Conservation (phyloP, 1,140 invertebrate genomes). For the Plectrocnemia conspersa region DNA sequence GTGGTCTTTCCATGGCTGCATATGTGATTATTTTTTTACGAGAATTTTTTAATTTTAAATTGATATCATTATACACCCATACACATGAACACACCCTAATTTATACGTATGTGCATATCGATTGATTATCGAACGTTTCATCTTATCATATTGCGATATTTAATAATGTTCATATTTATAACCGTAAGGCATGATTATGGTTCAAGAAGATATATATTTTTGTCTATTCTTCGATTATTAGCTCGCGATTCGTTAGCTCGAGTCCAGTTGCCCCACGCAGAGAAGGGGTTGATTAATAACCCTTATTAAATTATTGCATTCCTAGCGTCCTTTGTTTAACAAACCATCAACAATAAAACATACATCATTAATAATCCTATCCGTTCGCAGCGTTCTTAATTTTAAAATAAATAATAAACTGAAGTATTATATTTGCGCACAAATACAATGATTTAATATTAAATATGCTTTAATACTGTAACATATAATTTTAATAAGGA, state of each 20-base stretch:
- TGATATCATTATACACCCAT: conserved; percentile 28
- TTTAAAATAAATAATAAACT: too few species aligned
- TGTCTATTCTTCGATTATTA: not conserved
- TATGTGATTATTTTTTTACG: conserved; percentile 27
- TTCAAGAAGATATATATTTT: conserved; percentile 1
- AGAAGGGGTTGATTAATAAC: conserved; percentile 27
- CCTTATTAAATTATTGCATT: conserved; percentile 34
- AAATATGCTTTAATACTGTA: too few species aligned
- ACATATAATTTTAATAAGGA: too few species aligned
- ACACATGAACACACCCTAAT: conserved; percentile 11
- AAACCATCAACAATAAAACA: conserved; percentile 25
- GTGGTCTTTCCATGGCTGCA: conserved; percentile 11
- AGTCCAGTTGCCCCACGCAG: conserved; percentile 23
- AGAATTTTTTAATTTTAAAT: conserved; percentile 27
- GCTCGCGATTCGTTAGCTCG: not conserved
- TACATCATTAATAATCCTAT: conserved; percentile 20
- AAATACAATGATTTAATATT: too few species aligned
- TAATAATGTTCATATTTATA: too few species aligned
- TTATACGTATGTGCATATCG: conserved; percentile 1
- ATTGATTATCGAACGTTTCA: not conserved
- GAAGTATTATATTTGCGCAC: too few species aligned
- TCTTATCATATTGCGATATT: not conserved
- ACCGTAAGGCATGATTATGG: too few species aligned
- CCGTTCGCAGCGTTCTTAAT: not conserved
- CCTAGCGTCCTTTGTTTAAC: conserved; percentile 29